These are phyloP conservation scores for Nesoenas mayeri DNA, from an alignment of 2,113 vertebrate genomes.

Conservation along the genomic window DNA sequence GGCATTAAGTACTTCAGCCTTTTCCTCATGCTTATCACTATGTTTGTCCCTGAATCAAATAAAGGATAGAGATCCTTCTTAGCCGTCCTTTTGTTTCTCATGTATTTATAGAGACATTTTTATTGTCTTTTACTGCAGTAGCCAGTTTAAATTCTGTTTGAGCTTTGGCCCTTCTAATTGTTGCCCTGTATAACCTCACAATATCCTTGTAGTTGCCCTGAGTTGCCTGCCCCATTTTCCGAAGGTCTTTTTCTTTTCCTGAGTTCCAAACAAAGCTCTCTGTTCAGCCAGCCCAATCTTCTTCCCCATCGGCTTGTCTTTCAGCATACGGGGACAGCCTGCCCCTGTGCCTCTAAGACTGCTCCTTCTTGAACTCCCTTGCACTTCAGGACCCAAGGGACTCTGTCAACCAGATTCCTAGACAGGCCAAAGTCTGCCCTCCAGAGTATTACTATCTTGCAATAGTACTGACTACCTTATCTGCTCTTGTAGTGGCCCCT, in stretches of 20 bases:
- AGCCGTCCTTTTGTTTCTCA: too few species aligned
- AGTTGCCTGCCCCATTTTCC: not conserved
- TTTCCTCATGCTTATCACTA: not conserved
- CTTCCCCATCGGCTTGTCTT: too few species aligned
- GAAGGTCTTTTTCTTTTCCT: not conserved
- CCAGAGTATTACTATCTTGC: not conserved
- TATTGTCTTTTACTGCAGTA: too few species aligned
- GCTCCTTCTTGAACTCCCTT: not conserved
- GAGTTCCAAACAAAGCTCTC: too few species aligned
- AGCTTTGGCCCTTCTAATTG: too few species aligned
- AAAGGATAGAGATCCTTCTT: not conserved
- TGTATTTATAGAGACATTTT: too few species aligned
- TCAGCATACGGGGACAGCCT: too few species aligned
- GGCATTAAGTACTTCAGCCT: not conserved
- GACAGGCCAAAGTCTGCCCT: not conserved
- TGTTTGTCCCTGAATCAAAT: not conserved
- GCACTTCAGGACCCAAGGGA: not conserved
- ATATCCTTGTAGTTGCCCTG: too few species aligned
- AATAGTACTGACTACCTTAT: not conserved
- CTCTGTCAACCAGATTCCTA: not conserved
- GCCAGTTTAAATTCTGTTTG: too few species aligned
- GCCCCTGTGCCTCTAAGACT: too few species aligned
- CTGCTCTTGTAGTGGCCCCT: fast-evolving
- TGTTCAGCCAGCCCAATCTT: too few species aligned
- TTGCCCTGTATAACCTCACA: too few species aligned